These are phyloP conservation scores for Lagocephalus sceleratus DNA, from an alignment of 2,797 vertebrate species.

Conservation along the genomic window DNA sequence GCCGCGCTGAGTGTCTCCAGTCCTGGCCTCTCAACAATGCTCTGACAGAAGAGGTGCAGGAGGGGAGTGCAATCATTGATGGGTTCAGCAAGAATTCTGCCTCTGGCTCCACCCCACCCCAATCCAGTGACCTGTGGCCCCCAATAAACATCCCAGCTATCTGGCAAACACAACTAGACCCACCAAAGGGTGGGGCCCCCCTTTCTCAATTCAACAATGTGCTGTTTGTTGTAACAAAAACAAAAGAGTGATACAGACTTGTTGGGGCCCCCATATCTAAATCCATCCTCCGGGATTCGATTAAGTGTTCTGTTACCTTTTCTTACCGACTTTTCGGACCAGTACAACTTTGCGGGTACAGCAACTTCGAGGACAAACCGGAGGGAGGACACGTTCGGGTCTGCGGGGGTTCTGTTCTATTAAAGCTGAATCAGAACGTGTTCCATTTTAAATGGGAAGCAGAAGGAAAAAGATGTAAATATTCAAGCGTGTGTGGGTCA, in stretches of 20 bases:
- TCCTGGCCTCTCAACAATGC: conserved; percentile 72
- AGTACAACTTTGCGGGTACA: conserved; percentile 13
- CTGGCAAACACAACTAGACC: conserved; percentile 46
- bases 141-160: conserved; percentile 70
- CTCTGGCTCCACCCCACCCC: conserved; percentile 59
- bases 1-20: conserved; percentile 67
- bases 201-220: conserved; percentile 28
- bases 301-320: conserved; percentile 18
- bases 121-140: conserved; percentile 63
- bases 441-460: too few relatives aligned
- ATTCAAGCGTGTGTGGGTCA: too few relatives aligned
- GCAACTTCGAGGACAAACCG: neutral
- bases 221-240: conserved; percentile 34
- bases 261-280: conserved; percentile 9
- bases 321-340: conserved; percentile 19
- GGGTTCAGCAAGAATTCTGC: conserved; percentile 68
- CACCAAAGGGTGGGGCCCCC: conserved; percentile 41
- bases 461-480: too few relatives aligned
- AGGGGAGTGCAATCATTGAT: conserved; percentile 37
- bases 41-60: conserved; percentile 56
- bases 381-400: too few relatives aligned
- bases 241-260: conserved; percentile 12
- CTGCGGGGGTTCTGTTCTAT: too few relatives aligned
- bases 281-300: conserved; percentile 7
- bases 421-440: too few relatives aligned